Base-by-base conservation (phyloP, 2,888 invertebrate genomes). In the Hoplodrina blanda region DNA sequence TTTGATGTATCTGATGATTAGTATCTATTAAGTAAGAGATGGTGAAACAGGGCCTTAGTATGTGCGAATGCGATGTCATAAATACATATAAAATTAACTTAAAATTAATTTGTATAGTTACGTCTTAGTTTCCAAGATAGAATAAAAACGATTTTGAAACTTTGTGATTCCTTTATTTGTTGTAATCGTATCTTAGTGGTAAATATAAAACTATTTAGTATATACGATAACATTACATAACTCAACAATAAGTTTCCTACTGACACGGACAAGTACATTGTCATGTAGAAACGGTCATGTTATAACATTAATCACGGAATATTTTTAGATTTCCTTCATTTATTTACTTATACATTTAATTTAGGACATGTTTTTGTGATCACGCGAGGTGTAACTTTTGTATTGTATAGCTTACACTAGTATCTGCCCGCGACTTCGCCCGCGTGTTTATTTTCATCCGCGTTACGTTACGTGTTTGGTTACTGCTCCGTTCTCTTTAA, bases 181-280 rank as follows among this genome's bases (percentile, higher is more conserved):
- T 75, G n/a, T 49, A 75, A 25, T 68, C 49, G n/a, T 69, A 56
- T 44, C 52, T 67, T 80, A 80, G 20, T 57, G n/a, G 20, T 70
- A 68, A 65, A 63, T 69, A 80, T 70, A 76, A 73, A 76, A 70
- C 57, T 76, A 77, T 80, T 44, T 63, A 61, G n/a, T 74, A 46
- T 17, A 46, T 17, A 72, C 33, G 4, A 57, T 20, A 78, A 57
- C 17, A 57, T 74, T 57, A 63, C 49, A 72, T 19, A 56, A 67
- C 44, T 70, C 68, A 71, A 55, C 76, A 76, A 76, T 44, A 76
- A 50, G 4, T 50, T 56, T 17, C 17, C 46, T 46, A 56, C 33
- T 56, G 33, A 44, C 30, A 76, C 17, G 55, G 33, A 68, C 30
- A 33, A 20, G 6, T 50, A 71, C 30, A 20, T 50, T 44, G 17